phyloP scores from a whole-genome alignment of 2,797 vertebrate species.

The Oceanodroma leucorhoa region DNA sequence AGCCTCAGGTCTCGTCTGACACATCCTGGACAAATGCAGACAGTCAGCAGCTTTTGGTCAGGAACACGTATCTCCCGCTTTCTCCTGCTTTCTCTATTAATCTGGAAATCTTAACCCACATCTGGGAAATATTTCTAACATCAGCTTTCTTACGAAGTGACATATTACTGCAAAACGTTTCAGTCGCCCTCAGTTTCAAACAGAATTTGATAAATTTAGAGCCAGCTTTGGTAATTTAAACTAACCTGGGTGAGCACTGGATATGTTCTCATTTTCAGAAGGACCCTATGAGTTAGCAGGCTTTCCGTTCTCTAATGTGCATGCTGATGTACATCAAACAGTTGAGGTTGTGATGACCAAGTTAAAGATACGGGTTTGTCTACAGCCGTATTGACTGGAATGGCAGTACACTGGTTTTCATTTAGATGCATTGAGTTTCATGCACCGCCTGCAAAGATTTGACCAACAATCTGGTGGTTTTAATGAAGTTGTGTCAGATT shows the following conservation, averaged over 20 bases:
- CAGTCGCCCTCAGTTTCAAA: background rate
- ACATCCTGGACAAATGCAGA: background rate
- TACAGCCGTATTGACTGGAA: background rate
- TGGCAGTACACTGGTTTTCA: background rate
- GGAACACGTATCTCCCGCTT: fast-evolving
- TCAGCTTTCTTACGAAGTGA: background rate
- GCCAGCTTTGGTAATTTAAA: background rate
- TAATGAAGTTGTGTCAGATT: background rate
- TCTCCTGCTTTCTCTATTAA: background rate
- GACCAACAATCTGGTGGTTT: background rate
- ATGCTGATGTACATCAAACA: background rate
- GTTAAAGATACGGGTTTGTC: background rate
- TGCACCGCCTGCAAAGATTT: background rate
- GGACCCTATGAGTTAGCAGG: fast-evolving
- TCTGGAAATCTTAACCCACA: background rate
- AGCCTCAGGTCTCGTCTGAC: background rate
- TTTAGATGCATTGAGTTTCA: background rate
- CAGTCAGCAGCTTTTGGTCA: background rate
- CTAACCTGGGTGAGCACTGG: background rate
- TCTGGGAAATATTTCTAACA: background rate
- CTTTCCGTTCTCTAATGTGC: background rate
- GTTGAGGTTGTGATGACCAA: background rate
- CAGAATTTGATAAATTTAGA: background rate
- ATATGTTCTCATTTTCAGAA: background rate
- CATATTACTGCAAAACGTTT: background rate